Conservation (phyloP, 2,113 vertebrate genomes). For the Plecotus auritus region DNA sequence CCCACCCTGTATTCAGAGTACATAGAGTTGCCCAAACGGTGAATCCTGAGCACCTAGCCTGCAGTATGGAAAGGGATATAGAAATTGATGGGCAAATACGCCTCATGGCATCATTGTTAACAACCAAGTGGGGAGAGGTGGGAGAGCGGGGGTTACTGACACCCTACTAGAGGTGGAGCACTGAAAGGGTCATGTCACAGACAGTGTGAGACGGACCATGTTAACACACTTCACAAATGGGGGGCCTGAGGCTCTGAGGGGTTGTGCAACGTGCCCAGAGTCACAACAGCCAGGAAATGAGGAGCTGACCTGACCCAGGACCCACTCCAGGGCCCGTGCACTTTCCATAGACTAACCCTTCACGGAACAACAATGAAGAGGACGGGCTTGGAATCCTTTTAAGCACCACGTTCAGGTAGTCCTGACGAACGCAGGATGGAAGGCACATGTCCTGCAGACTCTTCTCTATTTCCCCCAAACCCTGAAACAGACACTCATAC, state of each 20-base stretch:
- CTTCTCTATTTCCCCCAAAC: background rate
- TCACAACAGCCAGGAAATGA: background rate
- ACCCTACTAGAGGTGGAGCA: background rate
- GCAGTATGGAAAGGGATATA: background rate
- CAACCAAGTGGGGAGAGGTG: background rate
- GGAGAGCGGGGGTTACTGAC: background rate
- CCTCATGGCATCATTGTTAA: background rate
- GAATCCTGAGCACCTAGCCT: background rate
- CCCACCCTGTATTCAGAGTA: background rate
- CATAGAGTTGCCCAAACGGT: background rate
- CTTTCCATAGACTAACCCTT: background rate
- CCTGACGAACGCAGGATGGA: background rate
- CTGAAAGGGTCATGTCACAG: background rate
- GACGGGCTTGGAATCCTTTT: background rate
- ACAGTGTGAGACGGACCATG: background rate
- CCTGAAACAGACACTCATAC: background rate
- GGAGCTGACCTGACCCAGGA: background rate
- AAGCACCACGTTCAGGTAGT: background rate
- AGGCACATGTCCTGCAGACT: background rate
- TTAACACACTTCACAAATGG: background rate
- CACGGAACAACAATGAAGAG: background rate
- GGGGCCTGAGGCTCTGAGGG: background rate
- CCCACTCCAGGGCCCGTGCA: no score
- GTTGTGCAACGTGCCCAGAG: background rate
- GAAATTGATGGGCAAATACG: background rate